Conservation (phyloP, 2,797 vertebrate genomes). For the Pseudocheirus occidentalis region DNA sequence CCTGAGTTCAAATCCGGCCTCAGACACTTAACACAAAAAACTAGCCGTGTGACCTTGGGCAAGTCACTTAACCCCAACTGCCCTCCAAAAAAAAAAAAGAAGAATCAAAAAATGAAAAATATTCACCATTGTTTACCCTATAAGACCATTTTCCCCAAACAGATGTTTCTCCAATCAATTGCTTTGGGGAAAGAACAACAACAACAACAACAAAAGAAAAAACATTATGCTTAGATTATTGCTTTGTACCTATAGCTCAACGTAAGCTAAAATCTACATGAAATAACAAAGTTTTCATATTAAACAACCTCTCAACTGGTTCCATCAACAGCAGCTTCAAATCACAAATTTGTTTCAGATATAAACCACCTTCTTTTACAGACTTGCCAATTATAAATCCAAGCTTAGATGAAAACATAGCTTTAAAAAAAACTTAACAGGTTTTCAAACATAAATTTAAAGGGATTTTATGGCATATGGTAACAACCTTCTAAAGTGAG, state of each 20-base stretch:
- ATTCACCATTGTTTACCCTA: background rate
- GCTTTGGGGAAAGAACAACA: background rate
- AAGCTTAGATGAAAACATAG: slow-evolving; percentile 57
- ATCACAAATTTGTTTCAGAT: slow-evolving; percentile 18
- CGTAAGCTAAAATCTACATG: background rate
- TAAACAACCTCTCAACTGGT: background rate
- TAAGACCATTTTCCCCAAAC: background rate
- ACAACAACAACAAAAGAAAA: background rate
- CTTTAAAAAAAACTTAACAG: slow-evolving; percentile 61
- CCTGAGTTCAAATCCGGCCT: too few species aligned
- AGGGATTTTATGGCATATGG: slow-evolving; percentile 59
- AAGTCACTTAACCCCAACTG: too few species aligned
- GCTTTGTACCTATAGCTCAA: background rate
- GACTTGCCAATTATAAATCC: slow-evolving; percentile 61
- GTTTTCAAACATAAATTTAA: slow-evolving; percentile 52
- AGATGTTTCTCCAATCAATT: background rate
- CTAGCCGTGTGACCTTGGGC: too few species aligned
- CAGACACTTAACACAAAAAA: too few species aligned
- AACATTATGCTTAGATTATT: background rate
- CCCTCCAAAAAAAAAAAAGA: too few species aligned
- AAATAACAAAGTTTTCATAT: background rate
- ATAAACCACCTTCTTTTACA: slow-evolving; percentile 56
- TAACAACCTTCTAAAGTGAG: background rate
- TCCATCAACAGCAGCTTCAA: slow-evolving; percentile 20
- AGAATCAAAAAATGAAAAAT: background rate